phyloP scores from a whole-genome alignment of 1,140 invertebrate species.

The Microplitis mediator region DNA sequence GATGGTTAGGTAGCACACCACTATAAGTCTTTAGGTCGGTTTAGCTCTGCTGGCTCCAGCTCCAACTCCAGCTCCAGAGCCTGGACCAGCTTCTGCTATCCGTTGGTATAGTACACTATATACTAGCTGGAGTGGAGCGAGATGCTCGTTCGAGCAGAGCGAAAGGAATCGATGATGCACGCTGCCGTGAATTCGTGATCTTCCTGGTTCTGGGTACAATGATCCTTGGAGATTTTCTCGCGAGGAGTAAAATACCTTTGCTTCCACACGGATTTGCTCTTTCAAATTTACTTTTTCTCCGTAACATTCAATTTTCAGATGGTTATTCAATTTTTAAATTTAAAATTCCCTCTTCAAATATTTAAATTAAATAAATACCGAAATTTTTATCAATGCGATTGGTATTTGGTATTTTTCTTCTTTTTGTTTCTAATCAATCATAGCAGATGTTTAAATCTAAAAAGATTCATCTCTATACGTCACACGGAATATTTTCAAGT shows the following conservation, averaged over 20 bases:
- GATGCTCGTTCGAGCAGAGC: constrained; percentile 28
- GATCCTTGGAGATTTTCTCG: constrained; percentile 7
- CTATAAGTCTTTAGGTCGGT: not conserved
- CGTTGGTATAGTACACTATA: not conserved
- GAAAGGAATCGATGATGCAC: constrained; percentile 35
- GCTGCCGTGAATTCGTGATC: constrained; percentile 41
- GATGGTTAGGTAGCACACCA: not conserved
- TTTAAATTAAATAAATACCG: too few relatives aligned
- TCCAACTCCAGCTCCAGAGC: too few relatives aligned
- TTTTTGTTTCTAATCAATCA: too few relatives aligned
- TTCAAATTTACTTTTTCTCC: constrained; percentile 16
- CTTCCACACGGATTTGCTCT: not conserved
- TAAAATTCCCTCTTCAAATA: too few relatives aligned
- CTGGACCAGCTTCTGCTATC: not conserved
- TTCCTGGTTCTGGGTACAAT: constrained; percentile 17
- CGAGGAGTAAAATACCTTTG: not conserved
- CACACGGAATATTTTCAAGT: constrained; percentile 25
- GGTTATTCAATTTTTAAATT: too few relatives aligned
- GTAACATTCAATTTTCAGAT: not conserved
- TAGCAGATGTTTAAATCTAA: not conserved
- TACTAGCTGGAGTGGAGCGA: too few relatives aligned
- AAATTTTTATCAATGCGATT: too few relatives aligned
- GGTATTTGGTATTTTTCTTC: too few relatives aligned
- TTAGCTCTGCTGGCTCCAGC: not conserved
- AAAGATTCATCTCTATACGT: not conserved